These are phyloP conservation scores for Drosophila kurseongensis DNA, from an alignment of 1,140 invertebrate species.

Conservation along the genomic window DNA sequence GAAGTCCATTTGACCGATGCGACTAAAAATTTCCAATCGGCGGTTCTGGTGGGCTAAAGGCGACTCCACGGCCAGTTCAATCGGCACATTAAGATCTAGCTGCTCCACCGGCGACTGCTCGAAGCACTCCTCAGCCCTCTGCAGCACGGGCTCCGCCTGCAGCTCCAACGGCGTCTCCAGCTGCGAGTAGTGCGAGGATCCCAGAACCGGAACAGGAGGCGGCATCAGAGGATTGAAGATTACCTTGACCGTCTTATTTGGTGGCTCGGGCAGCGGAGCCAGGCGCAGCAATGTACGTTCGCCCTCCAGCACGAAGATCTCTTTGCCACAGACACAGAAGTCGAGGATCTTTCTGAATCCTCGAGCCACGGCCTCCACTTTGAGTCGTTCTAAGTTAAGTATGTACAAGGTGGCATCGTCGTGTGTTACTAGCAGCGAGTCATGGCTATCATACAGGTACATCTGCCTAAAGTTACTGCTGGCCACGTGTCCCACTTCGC, in stretches of 20 bases:
- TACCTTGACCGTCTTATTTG: slow-evolving; percentile 69
- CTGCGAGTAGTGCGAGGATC: slow-evolving; percentile 38
- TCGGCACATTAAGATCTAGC: slow-evolving; percentile 84
- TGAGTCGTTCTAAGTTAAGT: slow-evolving; percentile 88
- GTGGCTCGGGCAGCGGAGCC: slow-evolving; percentile 84
- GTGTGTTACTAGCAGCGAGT: slow-evolving; percentile 91
- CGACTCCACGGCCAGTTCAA: slow-evolving; percentile 84
- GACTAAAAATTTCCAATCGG: slow-evolving; percentile 79
- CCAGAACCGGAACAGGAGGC: slow-evolving; percentile 71
- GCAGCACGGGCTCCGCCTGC: slow-evolving; percentile 69
- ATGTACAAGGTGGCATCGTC: slow-evolving; percentile 90
- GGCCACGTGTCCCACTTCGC: slow-evolving; percentile 73
- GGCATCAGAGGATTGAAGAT: slow-evolving; percentile 81
- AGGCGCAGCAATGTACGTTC: slow-evolving; percentile 88
- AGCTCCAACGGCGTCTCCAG: slow-evolving; percentile 68
- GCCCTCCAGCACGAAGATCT: slow-evolving; percentile 91
- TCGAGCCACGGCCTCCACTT: slow-evolving; percentile 85
- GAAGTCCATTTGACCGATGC: slow-evolving; percentile 80
- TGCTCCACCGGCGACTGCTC: slow-evolving; percentile 85
- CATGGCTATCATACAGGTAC: slow-evolving; percentile 88
- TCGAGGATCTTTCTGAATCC: slow-evolving; percentile 84
- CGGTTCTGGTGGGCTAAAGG: slow-evolving; percentile 73
- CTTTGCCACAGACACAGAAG: slow-evolving; percentile 84
- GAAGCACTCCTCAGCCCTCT: slow-evolving; percentile 86
- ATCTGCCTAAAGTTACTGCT: slow-evolving; percentile 88